Base-by-base conservation (phyloP, 2,888 invertebrate genomes). In the Crioceris asparagi region DNA sequence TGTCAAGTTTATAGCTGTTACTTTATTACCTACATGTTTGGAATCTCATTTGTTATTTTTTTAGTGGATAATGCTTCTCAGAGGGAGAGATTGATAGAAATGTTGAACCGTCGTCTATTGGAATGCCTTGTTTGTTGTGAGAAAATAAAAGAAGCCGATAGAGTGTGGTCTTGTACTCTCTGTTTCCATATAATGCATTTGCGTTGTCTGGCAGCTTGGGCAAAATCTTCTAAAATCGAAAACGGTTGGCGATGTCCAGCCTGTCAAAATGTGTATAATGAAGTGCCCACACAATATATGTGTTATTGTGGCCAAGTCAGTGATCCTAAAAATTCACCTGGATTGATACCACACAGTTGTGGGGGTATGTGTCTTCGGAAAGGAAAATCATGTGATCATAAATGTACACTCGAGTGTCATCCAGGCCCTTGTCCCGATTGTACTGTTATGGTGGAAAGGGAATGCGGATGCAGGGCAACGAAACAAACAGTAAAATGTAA, bases 61-160 rank as follows among this genome's bases (percentile, higher is more conserved):
- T 32, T 41, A 64, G 66, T 65, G 42, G 70, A 70, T 46, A 72
- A 73, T 44, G 72, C 80, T 50, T 83, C 80, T n/a, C 87, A 88
- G 62, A 70, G 85, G 32, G 90, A 90, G 57, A 75, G 84, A 35
- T 70, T 96, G 14, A 82, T 79, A 10, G 83, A 90, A 31, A 87
- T 91, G 62, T 69, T 97, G 33, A 79, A 80, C 46, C 77, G 75
- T 41, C 83, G 86, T 1, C 75, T 75, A 0, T 70, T 93, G 40
- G 97, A 97, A 62, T 97, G 97, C 61, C 74, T 94, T 52, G 91
- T 97, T 11, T 97, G 97, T 60, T 94, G 88, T 56, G 93, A 92
- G 50, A 70, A 75, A 33, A 81, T 97, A 23, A 77, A 81, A 44
- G 79, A 83, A 45, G 74, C 72, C 18, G 83, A 91, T 52, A 71